phyloP scores from a whole-genome alignment of 2,888 invertebrate genomes.

The Amblyteles armatorius region DNA sequence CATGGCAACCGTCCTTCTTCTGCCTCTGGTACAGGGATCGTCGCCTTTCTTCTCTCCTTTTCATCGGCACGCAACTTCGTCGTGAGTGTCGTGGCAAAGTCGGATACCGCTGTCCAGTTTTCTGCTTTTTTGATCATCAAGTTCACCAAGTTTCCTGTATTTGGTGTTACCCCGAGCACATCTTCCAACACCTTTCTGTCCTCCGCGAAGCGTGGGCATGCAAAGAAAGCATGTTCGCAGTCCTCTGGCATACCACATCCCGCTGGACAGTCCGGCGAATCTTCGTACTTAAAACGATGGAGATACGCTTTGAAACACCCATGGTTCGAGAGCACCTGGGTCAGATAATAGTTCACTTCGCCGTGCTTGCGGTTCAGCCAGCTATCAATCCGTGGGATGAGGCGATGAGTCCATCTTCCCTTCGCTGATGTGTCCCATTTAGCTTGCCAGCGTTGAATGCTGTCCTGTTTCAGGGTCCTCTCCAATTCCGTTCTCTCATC shows the following conservation, averaged over 20 bases:
- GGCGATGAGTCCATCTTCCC: conserved; percentile 60
- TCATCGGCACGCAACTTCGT: conserved; percentile 9
- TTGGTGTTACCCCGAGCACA: too few species aligned
- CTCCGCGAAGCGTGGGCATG: too few species aligned
- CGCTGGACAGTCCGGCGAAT: conserved; percentile 36
- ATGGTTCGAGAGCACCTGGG: conserved; percentile 40
- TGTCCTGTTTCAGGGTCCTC: background rate
- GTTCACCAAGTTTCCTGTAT: background rate
- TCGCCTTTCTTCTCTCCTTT: conserved; percentile 31
- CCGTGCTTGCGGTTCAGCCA: conserved; percentile 46
- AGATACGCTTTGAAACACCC: conserved; percentile 52
- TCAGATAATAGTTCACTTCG: conserved; percentile 40
- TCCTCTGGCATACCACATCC: too few species aligned
- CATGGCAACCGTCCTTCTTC: background rate
- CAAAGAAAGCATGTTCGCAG: too few species aligned
- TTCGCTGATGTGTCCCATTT: conserved; percentile 51
- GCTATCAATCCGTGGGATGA: conserved; percentile 31
- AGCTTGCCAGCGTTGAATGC: conserved; percentile 40
- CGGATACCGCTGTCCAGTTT: conserved; percentile 33
- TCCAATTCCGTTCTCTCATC: background rate
- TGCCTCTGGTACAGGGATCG: background rate
- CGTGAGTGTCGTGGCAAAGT: conserved; percentile 15
- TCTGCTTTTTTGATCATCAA: conserved; percentile 8
- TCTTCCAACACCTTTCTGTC: too few species aligned
- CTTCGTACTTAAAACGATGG: conserved; percentile 39